Percentiles rank a stretch among this genome's conserved stretches.
Evolutionary conservation across 2,888 invertebrate genomes (phyloP).

Genomic region (Temnothorax unifasciatus): DNA sequence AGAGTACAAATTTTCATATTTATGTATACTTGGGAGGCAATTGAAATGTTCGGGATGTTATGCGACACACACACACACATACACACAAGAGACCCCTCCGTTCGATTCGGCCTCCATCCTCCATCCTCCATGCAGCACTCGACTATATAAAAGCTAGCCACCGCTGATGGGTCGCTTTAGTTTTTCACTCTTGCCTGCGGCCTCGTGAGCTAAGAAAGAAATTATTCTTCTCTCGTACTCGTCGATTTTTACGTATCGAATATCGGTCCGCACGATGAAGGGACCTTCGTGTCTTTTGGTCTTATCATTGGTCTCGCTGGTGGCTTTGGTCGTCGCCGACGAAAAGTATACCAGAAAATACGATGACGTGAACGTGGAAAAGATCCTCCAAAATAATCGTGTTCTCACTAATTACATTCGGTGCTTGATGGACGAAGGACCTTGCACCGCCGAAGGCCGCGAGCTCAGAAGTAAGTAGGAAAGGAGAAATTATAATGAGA

Average conservation of each 20-base stretch:
- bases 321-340: slow-evolving; percentile 69
- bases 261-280: slow-evolving; percentile 68
- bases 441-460: slow-evolving; percentile 88
- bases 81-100: slow-evolving; percentile 10
- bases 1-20: background rate
- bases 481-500: background rate
- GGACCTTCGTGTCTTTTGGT: slow-evolving; percentile 62
- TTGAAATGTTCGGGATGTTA: slow-evolving; percentile 12
- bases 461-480: slow-evolving; percentile 88
- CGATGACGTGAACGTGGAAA: slow-evolving; percentile 88
- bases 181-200: slow-evolving; percentile 43
- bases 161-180: slow-evolving; percentile 18
- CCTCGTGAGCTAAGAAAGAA: slow-evolving; percentile 13
- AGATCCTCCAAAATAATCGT: slow-evolving; percentile 87
- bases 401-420: slow-evolving; percentile 89
- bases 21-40: background rate
- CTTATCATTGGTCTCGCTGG: slow-evolving; percentile 73
- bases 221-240: slow-evolving; percentile 2
- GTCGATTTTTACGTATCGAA: slow-evolving; percentile 9
- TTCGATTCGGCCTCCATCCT: slow-evolving; percentile 39
- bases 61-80: no score
- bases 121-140: background rate
- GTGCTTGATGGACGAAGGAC: slow-evolving; percentile 89
- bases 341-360: slow-evolving; percentile 87
- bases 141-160: slow-evolving; percentile 61